phyloP scores from a whole-genome alignment of 53 echinoderm and acorn worm genomes.

The Holothuria scabra region DNA sequence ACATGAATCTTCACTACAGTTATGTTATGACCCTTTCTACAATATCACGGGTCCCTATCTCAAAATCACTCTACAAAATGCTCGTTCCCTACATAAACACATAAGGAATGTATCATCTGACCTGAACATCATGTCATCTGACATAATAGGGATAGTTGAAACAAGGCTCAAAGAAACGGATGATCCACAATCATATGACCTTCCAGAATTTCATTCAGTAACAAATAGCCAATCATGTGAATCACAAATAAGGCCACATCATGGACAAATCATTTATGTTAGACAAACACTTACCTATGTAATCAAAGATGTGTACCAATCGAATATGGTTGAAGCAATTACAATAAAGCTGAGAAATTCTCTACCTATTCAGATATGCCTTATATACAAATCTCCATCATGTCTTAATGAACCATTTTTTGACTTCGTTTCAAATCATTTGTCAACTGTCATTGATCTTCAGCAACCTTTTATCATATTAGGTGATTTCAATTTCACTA shows the following conservation, averaged over 20 bases:
- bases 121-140: slow-evolving; percentile 19
- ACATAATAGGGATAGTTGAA: slow-evolving; percentile 40
- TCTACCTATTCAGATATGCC: neutral
- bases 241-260: slow-evolving; percentile 23
- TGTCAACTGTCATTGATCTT: neutral
- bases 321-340: neutral
- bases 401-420: neutral
- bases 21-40: too few species aligned
- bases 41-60: too few species aligned
- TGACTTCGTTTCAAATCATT: neutral
- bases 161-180: slow-evolving; percentile 33
- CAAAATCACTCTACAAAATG: too few species aligned
- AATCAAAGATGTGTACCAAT: neutral
- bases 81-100: slow-evolving; percentile 21
- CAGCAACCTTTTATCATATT: too few species aligned
- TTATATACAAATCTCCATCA: slow-evolving; percentile 15
- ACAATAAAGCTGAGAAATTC: neutral
- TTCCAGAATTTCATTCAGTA: neutral
- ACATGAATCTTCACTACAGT: too few species aligned
- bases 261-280: slow-evolving; percentile 44
- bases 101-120: neutral
- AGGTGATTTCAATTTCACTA: too few species aligned
- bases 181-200: neutral
- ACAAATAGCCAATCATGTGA: slow-evolving; percentile 2
- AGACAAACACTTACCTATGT: neutral